A percentile compares a stretch with the other conserved stretches of the same genome.
Conservation (phyloP, 2,797 vertebrate genomes). For the Catharus ustulatus region DNA sequence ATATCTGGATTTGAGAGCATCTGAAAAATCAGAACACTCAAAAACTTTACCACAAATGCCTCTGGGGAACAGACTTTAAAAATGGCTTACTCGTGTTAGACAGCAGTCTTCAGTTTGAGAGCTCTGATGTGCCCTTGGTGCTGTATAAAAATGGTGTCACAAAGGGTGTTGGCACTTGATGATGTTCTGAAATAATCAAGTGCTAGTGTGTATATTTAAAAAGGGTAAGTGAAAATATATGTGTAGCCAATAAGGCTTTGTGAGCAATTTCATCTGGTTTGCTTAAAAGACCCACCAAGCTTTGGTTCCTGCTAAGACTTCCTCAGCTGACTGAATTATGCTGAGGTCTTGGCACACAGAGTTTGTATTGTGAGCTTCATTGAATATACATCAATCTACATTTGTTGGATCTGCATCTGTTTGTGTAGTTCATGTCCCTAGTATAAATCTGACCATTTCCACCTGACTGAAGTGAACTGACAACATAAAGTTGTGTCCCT, state of each 20-base stretch:
- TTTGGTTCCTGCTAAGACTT: background rate
- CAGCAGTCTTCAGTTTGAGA: background rate
- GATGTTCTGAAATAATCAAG: background rate
- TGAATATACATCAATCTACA: background rate
- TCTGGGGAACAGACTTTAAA: background rate
- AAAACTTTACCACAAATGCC: background rate
- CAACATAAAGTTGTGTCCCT: background rate
- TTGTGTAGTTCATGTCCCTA: background rate
- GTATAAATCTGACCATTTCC: background rate
- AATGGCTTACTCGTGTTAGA: fast-evolving
- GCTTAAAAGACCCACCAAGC: background rate
- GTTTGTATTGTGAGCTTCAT: background rate
- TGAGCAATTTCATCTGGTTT: background rate
- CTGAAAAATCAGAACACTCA: background rate
- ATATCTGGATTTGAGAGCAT: background rate
- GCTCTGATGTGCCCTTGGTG: background rate
- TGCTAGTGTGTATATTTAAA: background rate
- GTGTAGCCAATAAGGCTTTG: background rate
- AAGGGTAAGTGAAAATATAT: background rate
- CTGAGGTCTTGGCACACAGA: background rate
- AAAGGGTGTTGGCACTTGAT: background rate
- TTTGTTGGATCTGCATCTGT: background rate
- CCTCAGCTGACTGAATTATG: background rate
- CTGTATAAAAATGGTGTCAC: background rate
- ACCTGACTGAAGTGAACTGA: background rate